Conservation (phyloP, 2,888 invertebrate genomes). For the Eupithecia vulgata region DNA sequence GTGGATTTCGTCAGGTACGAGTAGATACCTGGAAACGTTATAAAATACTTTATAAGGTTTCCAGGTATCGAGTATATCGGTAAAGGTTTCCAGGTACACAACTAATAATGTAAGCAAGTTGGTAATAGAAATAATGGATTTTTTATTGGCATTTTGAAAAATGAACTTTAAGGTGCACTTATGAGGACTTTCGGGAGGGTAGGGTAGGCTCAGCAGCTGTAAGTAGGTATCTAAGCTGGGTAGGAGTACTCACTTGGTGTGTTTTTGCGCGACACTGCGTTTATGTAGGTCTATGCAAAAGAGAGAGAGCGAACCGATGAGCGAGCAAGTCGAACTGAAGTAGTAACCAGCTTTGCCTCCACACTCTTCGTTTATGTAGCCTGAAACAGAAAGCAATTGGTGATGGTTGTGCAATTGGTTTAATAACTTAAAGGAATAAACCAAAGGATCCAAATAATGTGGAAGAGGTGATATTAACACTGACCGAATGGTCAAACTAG, state of each 20-base stretch:
- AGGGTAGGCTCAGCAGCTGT: too few relatives aligned
- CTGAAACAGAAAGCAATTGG: constrained; percentile 68
- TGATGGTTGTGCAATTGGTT: background rate
- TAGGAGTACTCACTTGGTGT: constrained; percentile 77
- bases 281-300: constrained; percentile 92
- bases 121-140: too few relatives aligned
- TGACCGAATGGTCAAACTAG: background rate
- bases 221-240: background rate
- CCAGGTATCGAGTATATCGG: too few relatives aligned
- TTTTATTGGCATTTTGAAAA: too few relatives aligned
- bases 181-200: too few relatives aligned
- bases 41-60: too few relatives aligned
- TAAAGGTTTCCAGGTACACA: too few relatives aligned
- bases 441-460: background rate
- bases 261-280: constrained; percentile 89
- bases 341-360: constrained; percentile 92
- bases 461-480: background rate
- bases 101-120: too few relatives aligned
- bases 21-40: too few relatives aligned
- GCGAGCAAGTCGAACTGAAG: constrained; percentile 91
- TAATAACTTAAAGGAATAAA: background rate
- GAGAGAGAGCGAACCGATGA: constrained; percentile 89
- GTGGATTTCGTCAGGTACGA: background rate
- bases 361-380: constrained; percentile 91
- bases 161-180: too few relatives aligned